Evolutionary conservation across 2,888 invertebrate species (phyloP).

Genomic region (Nowickia ferox): DNA sequence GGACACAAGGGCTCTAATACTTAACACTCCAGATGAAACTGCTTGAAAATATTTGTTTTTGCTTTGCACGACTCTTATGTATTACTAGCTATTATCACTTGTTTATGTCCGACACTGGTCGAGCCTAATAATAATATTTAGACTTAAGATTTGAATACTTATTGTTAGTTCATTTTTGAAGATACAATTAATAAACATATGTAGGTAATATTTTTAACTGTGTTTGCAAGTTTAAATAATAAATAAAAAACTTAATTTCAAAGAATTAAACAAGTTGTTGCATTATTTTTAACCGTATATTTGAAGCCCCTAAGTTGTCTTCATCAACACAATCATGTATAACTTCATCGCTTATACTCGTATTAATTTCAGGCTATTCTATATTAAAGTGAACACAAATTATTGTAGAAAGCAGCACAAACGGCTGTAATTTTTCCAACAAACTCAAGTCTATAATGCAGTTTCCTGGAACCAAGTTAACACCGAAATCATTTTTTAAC

Average conservation of each 20-base stretch:
- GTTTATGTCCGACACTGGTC: too few relatives aligned
- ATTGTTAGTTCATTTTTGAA: too few relatives aligned
- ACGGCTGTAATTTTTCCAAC: conserved; percentile 37
- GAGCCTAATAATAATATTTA: too few relatives aligned
- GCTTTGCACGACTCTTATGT: too few relatives aligned
- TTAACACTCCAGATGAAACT: too few relatives aligned
- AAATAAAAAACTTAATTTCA: conserved; percentile 10
- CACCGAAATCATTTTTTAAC: conserved; percentile 18
- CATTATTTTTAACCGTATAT: conserved; percentile 28
- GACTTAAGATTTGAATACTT: too few relatives aligned
- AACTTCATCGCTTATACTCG: conserved; percentile 32
- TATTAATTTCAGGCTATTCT: conserved; percentile 18
- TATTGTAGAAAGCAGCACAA: conserved; percentile 32
- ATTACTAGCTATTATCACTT: too few relatives aligned
- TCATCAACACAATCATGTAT: conserved; percentile 20
- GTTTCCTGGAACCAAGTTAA: conserved; percentile 11
- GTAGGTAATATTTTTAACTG: background rate
- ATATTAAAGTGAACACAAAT: conserved; percentile 27
- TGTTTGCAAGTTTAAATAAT: conserved; percentile 5
- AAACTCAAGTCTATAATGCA: conserved; percentile 20
- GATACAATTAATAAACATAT: too few relatives aligned
- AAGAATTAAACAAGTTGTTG: conserved; percentile 26
- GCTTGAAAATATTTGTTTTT: too few relatives aligned
- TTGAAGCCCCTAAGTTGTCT: conserved; percentile 29
- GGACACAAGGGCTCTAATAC: too few relatives aligned